Evolutionary conservation across 2,113 vertebrate genomes (phyloP).

Genomic region (Myotis davidii): DNA sequence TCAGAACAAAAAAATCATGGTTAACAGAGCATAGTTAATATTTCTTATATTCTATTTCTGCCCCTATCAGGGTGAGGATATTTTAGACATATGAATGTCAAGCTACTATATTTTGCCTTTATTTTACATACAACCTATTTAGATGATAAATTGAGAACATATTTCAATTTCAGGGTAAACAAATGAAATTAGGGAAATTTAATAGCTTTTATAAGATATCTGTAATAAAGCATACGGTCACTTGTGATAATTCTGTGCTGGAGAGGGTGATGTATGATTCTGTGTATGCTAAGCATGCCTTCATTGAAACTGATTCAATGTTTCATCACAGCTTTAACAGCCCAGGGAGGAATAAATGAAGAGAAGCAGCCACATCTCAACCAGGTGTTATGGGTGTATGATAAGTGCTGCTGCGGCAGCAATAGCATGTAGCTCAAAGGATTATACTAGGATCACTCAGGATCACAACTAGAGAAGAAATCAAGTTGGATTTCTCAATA

Average conservation of each 20-base stretch:
- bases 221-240: background rate
- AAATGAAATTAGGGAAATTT: background rate
- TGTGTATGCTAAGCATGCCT: background rate
- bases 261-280: background rate
- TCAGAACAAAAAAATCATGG: no score
- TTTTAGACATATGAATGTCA: background rate
- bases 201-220: background rate
- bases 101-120: background rate
- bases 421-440: background rate
- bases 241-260: background rate
- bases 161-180: slow-evolving; percentile 1
- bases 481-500: background rate
- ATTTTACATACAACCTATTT: background rate
- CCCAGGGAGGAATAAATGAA: background rate
- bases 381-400: background rate
- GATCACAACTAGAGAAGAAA: background rate
- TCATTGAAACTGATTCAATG: background rate
- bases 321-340: background rate
- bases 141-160: background rate
- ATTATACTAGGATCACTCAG: background rate
- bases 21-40: no score
- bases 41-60: no score
- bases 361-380: background rate
- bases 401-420: background rate
- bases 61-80: background rate